Percentiles rank a stretch among this genome's conserved stretches.
These are phyloP conservation scores for Sylvia atricapilla DNA, from an alignment of 2,113 vertebrate genomes.

Conservation along the genomic window DNA sequence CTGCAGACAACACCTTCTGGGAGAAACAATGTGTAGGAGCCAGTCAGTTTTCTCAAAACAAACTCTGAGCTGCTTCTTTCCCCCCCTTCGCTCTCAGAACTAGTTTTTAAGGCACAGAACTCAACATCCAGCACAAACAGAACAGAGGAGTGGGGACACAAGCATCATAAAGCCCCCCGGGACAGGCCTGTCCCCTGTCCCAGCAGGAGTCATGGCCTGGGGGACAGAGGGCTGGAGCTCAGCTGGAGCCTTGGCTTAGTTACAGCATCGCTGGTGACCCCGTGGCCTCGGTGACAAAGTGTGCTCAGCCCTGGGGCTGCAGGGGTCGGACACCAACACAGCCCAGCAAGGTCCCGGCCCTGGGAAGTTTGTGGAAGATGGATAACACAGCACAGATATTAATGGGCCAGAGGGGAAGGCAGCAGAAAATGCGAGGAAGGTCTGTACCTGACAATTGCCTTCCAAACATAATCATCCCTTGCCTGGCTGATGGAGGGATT, in stretches of 20 bases:
- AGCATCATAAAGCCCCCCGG: too few species aligned
- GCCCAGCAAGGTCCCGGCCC: not conserved
- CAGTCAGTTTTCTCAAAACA: too few species aligned
- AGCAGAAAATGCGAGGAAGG: not conserved
- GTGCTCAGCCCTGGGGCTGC: not conserved
- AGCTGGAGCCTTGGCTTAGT: conserved; percentile 25
- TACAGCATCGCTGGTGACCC: not conserved
- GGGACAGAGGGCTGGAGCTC: conserved; percentile 19
- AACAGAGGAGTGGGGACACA: too few species aligned
- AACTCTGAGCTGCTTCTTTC: too few species aligned
- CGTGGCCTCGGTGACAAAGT: not conserved
- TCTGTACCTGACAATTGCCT: not conserved
- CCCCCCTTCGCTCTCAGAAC: too few species aligned
- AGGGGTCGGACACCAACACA: not conserved
- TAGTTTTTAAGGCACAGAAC: too few species aligned
- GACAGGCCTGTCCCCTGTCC: not conserved
- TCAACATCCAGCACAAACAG: too few species aligned
- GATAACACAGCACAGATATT: not conserved
- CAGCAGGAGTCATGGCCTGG: not conserved
- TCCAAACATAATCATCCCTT: not conserved
- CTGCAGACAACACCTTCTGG: too few species aligned
- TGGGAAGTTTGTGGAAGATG: not conserved
- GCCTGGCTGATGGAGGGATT: not conserved
- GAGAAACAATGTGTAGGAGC: too few species aligned
- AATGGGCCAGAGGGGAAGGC: not conserved